Conservation (phyloP, 2,797 vertebrate genomes). For the Australoheros facetus region DNA sequence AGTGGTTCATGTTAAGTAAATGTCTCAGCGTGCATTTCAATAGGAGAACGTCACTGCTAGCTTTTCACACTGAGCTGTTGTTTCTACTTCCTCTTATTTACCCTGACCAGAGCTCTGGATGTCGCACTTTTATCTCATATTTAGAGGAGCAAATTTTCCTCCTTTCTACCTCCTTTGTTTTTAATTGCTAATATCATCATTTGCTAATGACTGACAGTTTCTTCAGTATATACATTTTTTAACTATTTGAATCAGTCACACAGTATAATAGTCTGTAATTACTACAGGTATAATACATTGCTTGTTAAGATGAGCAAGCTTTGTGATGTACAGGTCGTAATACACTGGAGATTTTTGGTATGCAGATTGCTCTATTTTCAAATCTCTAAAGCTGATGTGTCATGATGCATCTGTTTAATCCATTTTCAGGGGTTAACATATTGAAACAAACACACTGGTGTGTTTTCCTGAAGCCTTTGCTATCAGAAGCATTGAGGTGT, state of each 20-base stretch:
- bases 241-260: background rate
- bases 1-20: background rate
- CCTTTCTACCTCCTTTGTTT: background rate
- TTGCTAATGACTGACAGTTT: background rate
- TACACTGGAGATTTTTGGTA: background rate
- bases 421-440: background rate
- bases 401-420: background rate
- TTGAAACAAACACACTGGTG: slow-evolving; percentile 22
- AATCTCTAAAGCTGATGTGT: background rate
- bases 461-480: slow-evolving; percentile 33
- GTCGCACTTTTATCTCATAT: slow-evolving; percentile 1
- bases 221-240: background rate
- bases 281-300: background rate
- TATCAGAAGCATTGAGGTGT: slow-evolving; percentile 26
- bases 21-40: background rate
- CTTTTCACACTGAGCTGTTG: background rate
- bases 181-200: no score
- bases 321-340: background rate
- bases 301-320: background rate
- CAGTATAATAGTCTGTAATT: background rate
- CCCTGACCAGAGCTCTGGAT: background rate
- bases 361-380: background rate
- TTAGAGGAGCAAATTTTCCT: background rate
- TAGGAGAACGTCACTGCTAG: background rate
- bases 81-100: background rate